Percentiles rank a stretch among this genome's conserved stretches.
Evolutionary conservation across 2,797 vertebrate species (phyloP).

Genomic region (Scyliorhinus canicula): DNA sequence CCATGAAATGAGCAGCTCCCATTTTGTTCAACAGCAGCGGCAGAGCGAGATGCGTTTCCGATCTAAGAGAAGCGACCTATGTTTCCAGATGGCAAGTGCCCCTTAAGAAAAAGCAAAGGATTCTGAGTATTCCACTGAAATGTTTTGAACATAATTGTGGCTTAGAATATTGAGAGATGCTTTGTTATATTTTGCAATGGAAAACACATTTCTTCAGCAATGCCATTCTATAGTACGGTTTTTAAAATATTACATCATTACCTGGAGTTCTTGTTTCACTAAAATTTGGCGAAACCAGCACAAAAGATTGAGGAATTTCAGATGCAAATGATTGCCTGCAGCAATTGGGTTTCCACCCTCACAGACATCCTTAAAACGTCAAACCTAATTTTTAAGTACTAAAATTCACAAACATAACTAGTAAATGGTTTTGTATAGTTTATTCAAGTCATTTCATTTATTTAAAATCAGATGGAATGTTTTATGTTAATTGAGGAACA

Average conservation of each 20-base stretch:
- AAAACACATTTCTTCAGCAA: background rate
- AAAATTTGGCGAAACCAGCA: background rate
- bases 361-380: no score
- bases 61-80: background rate
- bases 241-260: background rate
- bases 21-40: background rate
- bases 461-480: no score
- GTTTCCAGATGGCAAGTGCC: background rate
- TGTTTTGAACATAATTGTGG: background rate
- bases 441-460: no score
- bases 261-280: background rate
- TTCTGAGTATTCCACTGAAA: background rate
- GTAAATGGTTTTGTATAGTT: background rate
- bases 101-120: background rate
- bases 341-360: background rate
- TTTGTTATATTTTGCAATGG: background rate
- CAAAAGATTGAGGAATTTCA: background rate
- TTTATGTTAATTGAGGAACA: no score
- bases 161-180: background rate
- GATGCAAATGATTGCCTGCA: background rate
- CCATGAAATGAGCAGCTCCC: background rate
- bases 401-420: background rate
- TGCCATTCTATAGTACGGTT: background rate
- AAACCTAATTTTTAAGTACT: background rate
- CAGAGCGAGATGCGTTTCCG: background rate